Evolutionary conservation across 1,140 invertebrate species (phyloP), one percentile per base, ranked within the genome.

Genomic region (Venustaconcha ellipsiformis): DNA sequence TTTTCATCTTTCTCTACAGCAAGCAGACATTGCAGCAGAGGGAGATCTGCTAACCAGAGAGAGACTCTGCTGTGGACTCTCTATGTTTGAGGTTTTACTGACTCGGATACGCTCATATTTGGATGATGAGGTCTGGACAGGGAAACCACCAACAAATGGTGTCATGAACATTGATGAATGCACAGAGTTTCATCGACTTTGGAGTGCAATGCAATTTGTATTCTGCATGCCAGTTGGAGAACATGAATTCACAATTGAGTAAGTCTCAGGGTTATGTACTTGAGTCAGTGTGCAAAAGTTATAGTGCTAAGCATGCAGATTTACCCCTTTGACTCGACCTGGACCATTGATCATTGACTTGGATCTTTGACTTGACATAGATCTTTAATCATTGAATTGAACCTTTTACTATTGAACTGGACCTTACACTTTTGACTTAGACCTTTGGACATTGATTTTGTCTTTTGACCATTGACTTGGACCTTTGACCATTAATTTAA

Each of bases 121-220:
- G 65, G 84, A 89, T 57, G 96, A 97, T 90, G 94, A 96, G 1
- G 93, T 97, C 57, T 99, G 97, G 97, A 94, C 95, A 66, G 96
- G 97, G 23, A 94, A 94, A 55, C 80, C 86, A 11, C 95, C 96
- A 65, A 94, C 96, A 59, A 96, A 98, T 91, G 95, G 96, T 30
- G 96, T 98, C 1, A 97, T 98, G 91, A 96, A 97, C 89, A 94
- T 99, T 14, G 97, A 99, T 89, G 97, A 99, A 89, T 99, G 97
- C 88, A 95, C 94, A 0, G 98, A 99, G 91, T 99, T 99, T 89
- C 97, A 99, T 91, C 93, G 97, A 58, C 91, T 99, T 48, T 99
- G 98, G 98, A 99, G 97, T 12, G 97, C 97, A 0, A 91, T 99
- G 18, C 98, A 99, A 91, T 99, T 99, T 92, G 95, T 99, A 20